These are phyloP conservation scores for Lasioglossum vierecki DNA, from an alignment of 2,888 invertebrate species.

Conservation along the genomic window DNA sequence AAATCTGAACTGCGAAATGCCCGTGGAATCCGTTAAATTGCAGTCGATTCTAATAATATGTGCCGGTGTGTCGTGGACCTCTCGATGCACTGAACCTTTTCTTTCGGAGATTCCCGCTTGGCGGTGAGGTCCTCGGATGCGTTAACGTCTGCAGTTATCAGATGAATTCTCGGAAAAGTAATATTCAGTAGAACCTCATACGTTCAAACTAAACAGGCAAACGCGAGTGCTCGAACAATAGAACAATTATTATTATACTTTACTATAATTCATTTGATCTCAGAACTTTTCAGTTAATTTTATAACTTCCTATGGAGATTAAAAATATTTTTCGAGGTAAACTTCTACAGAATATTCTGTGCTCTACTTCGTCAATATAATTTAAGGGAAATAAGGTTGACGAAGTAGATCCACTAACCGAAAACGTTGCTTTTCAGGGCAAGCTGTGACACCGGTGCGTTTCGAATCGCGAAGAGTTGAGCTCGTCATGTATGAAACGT, in stretches of 20 bases:
- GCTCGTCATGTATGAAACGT: neutral
- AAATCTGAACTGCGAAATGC: constrained; percentile 4
- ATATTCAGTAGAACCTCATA: neutral
- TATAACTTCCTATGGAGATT: too few species aligned
- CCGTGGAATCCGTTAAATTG: constrained; percentile 5
- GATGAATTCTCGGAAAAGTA: neutral
- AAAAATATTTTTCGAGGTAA: too few species aligned
- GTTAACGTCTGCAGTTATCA: too few species aligned
- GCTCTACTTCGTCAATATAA: neutral
- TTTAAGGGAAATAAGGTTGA: neutral
- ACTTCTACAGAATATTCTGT: neutral
- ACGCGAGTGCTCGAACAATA: neutral
- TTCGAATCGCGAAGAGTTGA: neutral
- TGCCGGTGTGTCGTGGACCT: neutral
- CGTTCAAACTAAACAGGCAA: neutral
- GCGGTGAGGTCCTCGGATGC: neutral
- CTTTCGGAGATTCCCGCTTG: neutral
- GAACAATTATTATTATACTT: neutral
- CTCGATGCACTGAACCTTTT: neutral
- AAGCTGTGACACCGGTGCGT: neutral
- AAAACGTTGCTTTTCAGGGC: neutral
- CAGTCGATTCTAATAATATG: constrained; percentile 6
- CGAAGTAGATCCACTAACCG: neutral
- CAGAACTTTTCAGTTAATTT: too few species aligned
- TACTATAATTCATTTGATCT: too few species aligned